phyloP scores from a whole-genome alignment of 1,140 invertebrate genomes.

The Papilio machaon region DNA sequence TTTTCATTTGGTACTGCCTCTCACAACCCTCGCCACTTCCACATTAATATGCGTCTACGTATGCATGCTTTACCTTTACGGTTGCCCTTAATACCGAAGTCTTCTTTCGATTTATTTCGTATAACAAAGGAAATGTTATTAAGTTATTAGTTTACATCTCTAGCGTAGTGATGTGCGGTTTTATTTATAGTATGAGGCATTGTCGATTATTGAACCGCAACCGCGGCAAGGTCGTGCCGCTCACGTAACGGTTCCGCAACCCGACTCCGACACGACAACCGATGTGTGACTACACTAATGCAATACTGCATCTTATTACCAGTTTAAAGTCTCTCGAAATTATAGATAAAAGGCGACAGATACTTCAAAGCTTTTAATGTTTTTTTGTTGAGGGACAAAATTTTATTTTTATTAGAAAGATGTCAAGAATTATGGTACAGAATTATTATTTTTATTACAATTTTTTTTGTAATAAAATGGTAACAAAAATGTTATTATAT shows the following conservation, averaged over 20 bases:
- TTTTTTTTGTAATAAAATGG: too few relatives aligned
- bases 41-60: background rate
- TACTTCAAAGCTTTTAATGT: conserved; percentile 3
- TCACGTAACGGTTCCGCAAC: conserved; percentile 68
- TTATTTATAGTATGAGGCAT: conserved; percentile 21
- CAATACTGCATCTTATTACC: background rate
- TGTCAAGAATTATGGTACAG: too few relatives aligned
- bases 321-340: conserved; percentile 1
- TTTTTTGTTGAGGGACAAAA: background rate
- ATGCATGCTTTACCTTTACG: background rate
- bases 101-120: background rate
- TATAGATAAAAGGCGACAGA: background rate
- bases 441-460: too few relatives aligned
- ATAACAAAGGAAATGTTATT: background rate
- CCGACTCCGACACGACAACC: conserved; percentile 46
- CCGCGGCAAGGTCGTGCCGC: conserved; percentile 58
- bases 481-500: background rate
- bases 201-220: conserved; percentile 54
- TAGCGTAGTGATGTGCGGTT: background rate
- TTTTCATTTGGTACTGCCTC: background rate
- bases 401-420: background rate
- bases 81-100: background rate
- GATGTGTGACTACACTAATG: conserved; percentile 17
- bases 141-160: background rate
- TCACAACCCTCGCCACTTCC: background rate